Base-by-base conservation (phyloP, 2,888 invertebrate species). In the Thymelicus lineola region DNA sequence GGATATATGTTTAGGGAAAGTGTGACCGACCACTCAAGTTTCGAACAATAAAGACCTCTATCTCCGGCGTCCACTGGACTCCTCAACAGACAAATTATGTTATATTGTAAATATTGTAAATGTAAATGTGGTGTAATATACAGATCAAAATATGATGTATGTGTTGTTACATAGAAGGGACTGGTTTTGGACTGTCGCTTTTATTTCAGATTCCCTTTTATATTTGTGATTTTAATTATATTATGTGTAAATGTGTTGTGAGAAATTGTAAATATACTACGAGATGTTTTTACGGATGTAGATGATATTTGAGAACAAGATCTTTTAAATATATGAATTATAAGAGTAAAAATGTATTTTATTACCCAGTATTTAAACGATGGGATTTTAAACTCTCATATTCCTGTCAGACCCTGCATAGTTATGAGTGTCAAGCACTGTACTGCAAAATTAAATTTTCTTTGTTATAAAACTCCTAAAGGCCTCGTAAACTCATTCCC, bases 281-380 rank as follows among this genome's bases (percentile, higher is more conserved):
- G 83, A 76, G 73, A 74, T 79, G 84, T 84, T 86, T 89, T 84
- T 87, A 87, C 84, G 76, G 75, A 83, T 85, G 82, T 86, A 87
- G 86, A 88, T 86, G 82, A 85, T 89, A 88, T 86, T 73, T 89
- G 86, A 87, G 84, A 87, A 82, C 84, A 84, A 89, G 88, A 90
- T 90, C 88, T 89, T 89, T 86, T 85, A 90, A 89, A 77, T 88
- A 90, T 89, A 90, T 86, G 85, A 83, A 87, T 82, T 81, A 82
- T 88, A 69, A 62, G 62, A 69, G 65, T 46, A 62, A 69, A 73
- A 20, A 77, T 80, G 82, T 84, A 84, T 81, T 76, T 79, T 82
- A 77, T 73, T 17, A n/a, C n/a, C n/a, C n/a, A n/a, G n/a, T n/a
- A n/a, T n/a, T n/a, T n/a, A n/a, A n/a, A n/a, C n/a, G n/a, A n/a